Conservation (phyloP, 2,797 vertebrate species). For the Chelon labrosus region DNA sequence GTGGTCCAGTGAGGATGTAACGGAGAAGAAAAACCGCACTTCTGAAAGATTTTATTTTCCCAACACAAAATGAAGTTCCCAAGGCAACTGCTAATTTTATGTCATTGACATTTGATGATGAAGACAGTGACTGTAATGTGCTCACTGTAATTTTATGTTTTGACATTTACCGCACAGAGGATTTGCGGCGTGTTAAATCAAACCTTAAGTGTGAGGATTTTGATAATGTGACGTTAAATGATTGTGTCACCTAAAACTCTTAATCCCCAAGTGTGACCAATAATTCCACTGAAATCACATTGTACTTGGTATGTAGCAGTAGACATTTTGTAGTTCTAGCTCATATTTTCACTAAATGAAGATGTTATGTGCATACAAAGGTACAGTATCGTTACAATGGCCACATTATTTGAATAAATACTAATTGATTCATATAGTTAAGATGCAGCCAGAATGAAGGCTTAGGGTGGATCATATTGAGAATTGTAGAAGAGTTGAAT, state of each 20-base stretch:
- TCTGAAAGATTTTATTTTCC: slow-evolving; percentile 2
- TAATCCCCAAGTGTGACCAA: not conserved
- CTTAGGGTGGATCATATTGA: not conserved
- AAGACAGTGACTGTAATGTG: not conserved
- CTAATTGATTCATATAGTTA: not conserved
- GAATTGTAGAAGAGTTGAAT: not conserved
- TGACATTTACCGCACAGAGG: slow-evolving; percentile 1
- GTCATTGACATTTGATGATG: not conserved
- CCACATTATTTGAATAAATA: not conserved
- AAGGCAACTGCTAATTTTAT: not conserved
- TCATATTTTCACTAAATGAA: not conserved
- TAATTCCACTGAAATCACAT: not conserved
- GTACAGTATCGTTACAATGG: not conserved
- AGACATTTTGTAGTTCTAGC: not conserved
- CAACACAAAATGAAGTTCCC: not conserved
- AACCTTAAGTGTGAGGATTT: not conserved
- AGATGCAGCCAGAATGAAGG: not conserved
- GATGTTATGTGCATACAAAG: not conserved
- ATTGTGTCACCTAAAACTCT: not conserved
- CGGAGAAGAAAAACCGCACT: not conserved
- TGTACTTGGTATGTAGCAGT: not conserved
- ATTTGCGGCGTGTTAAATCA: not conserved
- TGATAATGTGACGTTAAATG: not conserved
- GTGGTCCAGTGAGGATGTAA: not conserved
- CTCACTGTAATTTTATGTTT: not conserved